phyloP scores from a whole-genome alignment of 2,797 vertebrate species.

The Acanthiza pusilla region DNA sequence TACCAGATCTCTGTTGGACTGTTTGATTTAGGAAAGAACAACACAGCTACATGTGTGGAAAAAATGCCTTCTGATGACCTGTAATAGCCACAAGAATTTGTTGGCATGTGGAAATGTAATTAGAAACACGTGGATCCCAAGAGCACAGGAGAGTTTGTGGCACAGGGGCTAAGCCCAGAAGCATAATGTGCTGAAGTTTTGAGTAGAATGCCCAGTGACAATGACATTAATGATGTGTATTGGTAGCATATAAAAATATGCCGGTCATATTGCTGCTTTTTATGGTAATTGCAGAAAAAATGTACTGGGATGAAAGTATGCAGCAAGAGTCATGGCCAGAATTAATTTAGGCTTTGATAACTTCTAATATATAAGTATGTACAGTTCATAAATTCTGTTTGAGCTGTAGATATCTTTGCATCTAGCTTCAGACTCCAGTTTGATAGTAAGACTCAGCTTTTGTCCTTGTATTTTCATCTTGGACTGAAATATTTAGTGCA shows the following conservation, averaged over 20 bases:
- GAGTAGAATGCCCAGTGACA: not conserved
- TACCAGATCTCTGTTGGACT: not conserved
- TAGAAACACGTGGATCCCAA: not conserved
- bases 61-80: slow-evolving; percentile 16
- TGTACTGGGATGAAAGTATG: not conserved
- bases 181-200: not conserved
- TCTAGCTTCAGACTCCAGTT: not conserved
- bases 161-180: not conserved
- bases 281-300: not conserved
- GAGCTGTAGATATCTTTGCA: not conserved
- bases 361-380: not conserved
- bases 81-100: not conserved
- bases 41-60: not conserved
- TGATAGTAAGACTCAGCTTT: not conserved
- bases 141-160: not conserved
- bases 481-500: not conserved
- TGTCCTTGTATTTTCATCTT: not conserved
- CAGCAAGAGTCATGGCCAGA: not conserved
- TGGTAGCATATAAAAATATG: not conserved
- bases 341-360: not conserved
- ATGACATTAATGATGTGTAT: not conserved
- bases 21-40: slow-evolving; percentile 25
- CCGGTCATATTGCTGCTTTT: not conserved
- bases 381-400: not conserved
- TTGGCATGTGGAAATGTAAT: slow-evolving; percentile 1